phyloP scores from a whole-genome alignment of 2,113 vertebrate species.

The Procavia capensis region DNA sequence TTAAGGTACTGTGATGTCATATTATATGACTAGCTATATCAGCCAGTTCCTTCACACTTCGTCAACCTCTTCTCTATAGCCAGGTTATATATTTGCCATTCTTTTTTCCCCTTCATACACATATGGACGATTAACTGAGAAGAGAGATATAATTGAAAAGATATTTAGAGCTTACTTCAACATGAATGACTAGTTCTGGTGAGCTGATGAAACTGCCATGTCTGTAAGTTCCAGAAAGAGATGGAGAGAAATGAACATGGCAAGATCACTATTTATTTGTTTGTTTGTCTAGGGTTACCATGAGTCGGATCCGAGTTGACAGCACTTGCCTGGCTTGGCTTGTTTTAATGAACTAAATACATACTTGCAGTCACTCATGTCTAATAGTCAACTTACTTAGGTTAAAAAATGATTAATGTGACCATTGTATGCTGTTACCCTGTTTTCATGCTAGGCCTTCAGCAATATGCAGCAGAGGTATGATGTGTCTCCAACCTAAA shows the following conservation, averaged over 20 bases:
- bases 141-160: constrained; percentile 16
- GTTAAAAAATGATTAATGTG: neutral
- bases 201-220: neutral
- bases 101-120: neutral
- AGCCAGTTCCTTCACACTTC: neutral
- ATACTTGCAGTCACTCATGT: neutral
- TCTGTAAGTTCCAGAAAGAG: neutral
- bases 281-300: too few species aligned
- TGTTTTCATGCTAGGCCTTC: neutral
- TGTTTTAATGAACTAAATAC: neutral
- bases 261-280: neutral
- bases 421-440: rapidly evolving
- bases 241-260: neutral
- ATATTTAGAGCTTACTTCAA: neutral
- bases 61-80: neutral
- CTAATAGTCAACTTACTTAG: neutral
- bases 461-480: neutral
- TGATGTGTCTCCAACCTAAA: neutral
- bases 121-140: neutral
- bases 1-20: neutral
- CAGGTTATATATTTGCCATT: neutral
- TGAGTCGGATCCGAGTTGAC: too few species aligned
- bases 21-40: neutral
- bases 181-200: neutral
- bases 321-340: too few species aligned